phyloP scores from a whole-genome alignment of 2,113 vertebrate species.

The Taxidea taxus region DNA sequence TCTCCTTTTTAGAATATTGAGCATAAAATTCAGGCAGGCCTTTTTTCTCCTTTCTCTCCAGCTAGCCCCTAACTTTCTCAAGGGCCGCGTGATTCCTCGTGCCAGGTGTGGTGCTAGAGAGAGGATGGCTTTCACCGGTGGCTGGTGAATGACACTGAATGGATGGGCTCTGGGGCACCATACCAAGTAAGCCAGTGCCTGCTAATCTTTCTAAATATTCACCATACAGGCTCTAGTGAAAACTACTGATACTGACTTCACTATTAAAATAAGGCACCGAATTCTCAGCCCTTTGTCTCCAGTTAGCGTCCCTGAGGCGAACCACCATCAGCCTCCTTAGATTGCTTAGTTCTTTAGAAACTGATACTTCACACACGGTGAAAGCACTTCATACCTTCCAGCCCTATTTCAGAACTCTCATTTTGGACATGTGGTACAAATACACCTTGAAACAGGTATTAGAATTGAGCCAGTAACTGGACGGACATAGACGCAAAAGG shows the following conservation, averaged over 20 bases:
- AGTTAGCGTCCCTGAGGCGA: not conserved
- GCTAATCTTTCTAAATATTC: constrained; percentile 7
- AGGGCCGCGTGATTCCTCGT: not conserved
- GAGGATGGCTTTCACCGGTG: not conserved
- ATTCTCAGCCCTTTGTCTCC: not conserved
- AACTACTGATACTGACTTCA: not conserved
- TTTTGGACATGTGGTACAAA: constrained; percentile 63
- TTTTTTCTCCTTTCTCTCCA: not conserved
- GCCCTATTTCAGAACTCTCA: constrained; percentile 65
- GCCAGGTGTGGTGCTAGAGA: not conserved
- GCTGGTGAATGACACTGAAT: not conserved
- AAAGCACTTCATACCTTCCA: constrained; percentile 45
- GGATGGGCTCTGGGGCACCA: not conserved
- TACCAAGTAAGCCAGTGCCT: not conserved
- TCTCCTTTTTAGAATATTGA: not conserved
- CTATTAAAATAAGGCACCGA: not conserved
- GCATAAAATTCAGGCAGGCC: not conserved
- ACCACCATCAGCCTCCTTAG: not conserved
- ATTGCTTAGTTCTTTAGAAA: not conserved
- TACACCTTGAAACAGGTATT: not conserved
- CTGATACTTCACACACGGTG: not conserved
- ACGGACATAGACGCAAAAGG: constrained; percentile 66
- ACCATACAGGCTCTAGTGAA: not conserved
- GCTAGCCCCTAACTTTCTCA: not conserved
- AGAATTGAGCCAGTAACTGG: constrained; percentile 65